phyloP scores from a whole-genome alignment of 2,797 vertebrate genomes.

The Lacerta viridis region DNA sequence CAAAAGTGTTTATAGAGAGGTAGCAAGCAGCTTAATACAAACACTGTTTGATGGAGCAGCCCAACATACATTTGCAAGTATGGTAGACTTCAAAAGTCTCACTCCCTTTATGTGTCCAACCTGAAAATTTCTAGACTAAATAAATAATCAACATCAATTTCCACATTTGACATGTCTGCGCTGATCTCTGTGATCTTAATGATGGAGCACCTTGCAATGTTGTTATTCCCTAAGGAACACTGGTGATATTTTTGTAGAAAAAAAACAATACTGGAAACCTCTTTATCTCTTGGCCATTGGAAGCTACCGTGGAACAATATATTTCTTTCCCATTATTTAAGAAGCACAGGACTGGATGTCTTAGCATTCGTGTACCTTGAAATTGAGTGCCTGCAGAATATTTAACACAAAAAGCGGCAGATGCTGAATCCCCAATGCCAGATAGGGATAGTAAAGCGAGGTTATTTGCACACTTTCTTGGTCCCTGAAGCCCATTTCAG shows the following conservation, averaged over 20 bases:
- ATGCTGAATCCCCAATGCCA: conserved; percentile 24
- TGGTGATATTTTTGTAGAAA: background rate
- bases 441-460: conserved; percentile 26
- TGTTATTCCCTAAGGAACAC: background rate
- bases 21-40: background rate
- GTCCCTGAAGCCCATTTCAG: conserved; percentile 32
- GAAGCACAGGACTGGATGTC: background rate
- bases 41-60: no score
- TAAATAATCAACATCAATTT: background rate
- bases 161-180: background rate
- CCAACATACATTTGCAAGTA: background rate
- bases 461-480: conserved; percentile 24
- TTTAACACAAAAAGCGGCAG: conserved; percentile 6
- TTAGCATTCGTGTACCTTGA: conserved; percentile 30
- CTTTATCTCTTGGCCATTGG: background rate
- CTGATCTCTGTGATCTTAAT: background rate
- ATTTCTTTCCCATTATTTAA: conserved; percentile 4
- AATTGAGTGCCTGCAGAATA: background rate
- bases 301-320: background rate
- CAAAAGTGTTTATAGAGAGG: background rate
- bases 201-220: background rate
- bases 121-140: background rate
- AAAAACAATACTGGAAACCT: background rate
- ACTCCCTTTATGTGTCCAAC: background rate
- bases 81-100: background rate